These are phyloP conservation scores for Perca schrenkii DNA, from an alignment of 2,113 vertebrate genomes.

Conservation along the genomic window DNA sequence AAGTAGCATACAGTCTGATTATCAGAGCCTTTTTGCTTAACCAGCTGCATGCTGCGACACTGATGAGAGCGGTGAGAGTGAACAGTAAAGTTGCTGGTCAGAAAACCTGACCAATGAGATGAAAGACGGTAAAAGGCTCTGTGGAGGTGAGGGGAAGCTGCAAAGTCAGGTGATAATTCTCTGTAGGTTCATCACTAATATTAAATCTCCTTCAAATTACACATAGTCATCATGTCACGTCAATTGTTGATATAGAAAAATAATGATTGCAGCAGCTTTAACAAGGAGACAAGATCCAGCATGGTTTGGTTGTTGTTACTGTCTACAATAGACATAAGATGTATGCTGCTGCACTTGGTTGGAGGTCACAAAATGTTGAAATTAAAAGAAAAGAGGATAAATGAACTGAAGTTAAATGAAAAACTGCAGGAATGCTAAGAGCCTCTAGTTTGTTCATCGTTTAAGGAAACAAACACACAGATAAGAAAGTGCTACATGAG, in stretches of 20 bases:
- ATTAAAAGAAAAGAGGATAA: conserved; percentile 24
- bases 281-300: conserved; percentile 10
- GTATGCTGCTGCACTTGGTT: conserved; percentile 17
- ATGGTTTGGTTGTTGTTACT: conserved; percentile 18
- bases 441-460: conserved; percentile 12
- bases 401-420: conserved; percentile 37
- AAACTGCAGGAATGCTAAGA: conserved; percentile 6
- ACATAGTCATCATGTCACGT: neutral
- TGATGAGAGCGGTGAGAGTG: neutral
- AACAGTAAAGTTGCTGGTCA: neutral
- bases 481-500: conserved; percentile 11
- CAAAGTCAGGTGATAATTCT: neutral
- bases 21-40: neutral
- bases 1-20: neutral
- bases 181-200: neutral
- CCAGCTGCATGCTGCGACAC: neutral
- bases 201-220: neutral
- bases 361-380: conserved; percentile 22
- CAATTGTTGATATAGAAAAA: neutral
- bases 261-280: conserved; percentile 2
- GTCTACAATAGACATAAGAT: conserved; percentile 3
- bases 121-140: neutral
- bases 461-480: neutral
- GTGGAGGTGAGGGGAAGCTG: neutral
- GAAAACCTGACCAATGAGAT: neutral